phyloP scores from a whole-genome alignment of 2,888 invertebrate species.

The Lithophane semibrunnea region DNA sequence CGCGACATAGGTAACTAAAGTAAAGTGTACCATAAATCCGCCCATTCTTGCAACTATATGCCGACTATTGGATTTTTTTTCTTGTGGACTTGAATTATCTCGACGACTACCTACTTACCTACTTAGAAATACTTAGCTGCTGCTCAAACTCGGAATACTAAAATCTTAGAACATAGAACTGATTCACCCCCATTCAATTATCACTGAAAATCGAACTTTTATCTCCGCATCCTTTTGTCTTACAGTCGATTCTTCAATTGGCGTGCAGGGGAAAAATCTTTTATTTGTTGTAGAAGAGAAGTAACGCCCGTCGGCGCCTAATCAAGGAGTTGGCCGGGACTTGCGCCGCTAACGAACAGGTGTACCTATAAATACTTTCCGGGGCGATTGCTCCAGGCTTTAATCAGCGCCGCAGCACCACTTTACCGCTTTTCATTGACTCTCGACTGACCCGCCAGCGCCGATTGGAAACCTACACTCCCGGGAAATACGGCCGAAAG shows the following conservation, averaged over 20 bases:
- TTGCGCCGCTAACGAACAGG: conserved; percentile 90
- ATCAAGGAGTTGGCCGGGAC: conserved; percentile 90
- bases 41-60: conserved; percentile 66
- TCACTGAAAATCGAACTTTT: conserved; percentile 45
- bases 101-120: conserved; percentile 18
- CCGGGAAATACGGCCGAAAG: conserved; percentile 81
- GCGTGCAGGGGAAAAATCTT: conserved; percentile 84
- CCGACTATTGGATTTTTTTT: conserved; percentile 65
- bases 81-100: conserved; percentile 67
- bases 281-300: conserved; percentile 87
- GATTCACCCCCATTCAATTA: conserved; percentile 38
- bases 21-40: conserved; percentile 76
- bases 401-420: conserved; percentile 89
- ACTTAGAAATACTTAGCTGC: conserved; percentile 7
- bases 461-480: conserved; percentile 88
- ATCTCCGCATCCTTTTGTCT: conserved; percentile 69
- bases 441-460: conserved; percentile 86
- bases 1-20: conserved; percentile 73
- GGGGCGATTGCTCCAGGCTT: conserved; percentile 90
- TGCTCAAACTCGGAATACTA: conserved; percentile 9
- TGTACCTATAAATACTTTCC: conserved; percentile 90
- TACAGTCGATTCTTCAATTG: conserved; percentile 80
- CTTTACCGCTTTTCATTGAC: conserved; percentile 90
- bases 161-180: conserved; percentile 12
- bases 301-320: conserved; percentile 89